Percentiles rank a stretch among this genome's conserved stretches.
Evolutionary conservation across 2,888 invertebrate genomes (phyloP).

Genomic region (Autographa gamma): DNA sequence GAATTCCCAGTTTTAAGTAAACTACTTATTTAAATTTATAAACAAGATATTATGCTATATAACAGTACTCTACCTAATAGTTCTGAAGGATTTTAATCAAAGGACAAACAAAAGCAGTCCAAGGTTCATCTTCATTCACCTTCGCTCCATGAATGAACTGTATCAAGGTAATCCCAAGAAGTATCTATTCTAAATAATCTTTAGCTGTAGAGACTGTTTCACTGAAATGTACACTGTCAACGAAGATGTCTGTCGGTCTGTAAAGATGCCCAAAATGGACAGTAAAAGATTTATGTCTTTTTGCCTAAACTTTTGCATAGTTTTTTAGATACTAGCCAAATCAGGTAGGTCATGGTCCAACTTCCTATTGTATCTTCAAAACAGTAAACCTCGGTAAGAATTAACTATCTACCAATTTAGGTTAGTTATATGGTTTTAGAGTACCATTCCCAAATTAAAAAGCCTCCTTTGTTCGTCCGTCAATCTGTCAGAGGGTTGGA

Average conservation of each 20-base stretch:
- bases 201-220: conserved; percentile 34
- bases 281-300: too few species aligned
- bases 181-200: conserved; percentile 37
- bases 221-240: background rate
- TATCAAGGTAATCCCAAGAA: conserved; percentile 34
- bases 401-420: too few species aligned
- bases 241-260: background rate
- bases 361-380: too few species aligned
- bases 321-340: too few species aligned
- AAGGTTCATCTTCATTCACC: conserved; percentile 13
- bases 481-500: too few species aligned
- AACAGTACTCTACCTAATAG: background rate
- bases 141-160: conserved; percentile 29
- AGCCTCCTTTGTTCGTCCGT: too few species aligned
- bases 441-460: too few species aligned
- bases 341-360: too few species aligned
- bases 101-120: background rate
- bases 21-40: background rate
- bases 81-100: background rate
- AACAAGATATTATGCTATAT: background rate
- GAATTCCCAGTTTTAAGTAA: too few species aligned
- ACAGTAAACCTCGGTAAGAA: too few species aligned
- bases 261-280: background rate
- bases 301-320: too few species aligned
- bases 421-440: too few species aligned